Evolutionary conservation across 53 echinoderm and acorn worm genomes (phyloP), one percentile per base, ranked within the genome.

Genomic region (Stichopus horrens): DNA sequence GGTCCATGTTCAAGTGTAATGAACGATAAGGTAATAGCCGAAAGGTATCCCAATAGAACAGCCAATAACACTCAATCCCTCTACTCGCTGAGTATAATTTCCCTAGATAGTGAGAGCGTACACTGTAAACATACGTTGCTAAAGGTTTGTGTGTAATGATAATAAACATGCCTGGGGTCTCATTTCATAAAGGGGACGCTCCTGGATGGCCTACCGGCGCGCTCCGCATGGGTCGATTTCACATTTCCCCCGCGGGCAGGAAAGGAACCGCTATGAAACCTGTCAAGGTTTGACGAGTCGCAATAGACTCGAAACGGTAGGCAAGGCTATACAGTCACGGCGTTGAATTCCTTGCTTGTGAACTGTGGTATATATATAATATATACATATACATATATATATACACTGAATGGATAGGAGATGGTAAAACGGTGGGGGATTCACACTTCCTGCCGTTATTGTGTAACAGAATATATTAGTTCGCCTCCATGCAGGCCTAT

Each of bases 151-250:
- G 53, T 85, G 85, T 85, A 85, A 85, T 85, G 85, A 85, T 85
- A 85, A 85, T 85, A 85, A 85, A 85, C 85, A 85, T 52, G 85
- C 85, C 65, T 23, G 60, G 65, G 85, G 60, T 85, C 85, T 85
- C 52, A 85, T 85, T 85, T 85, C 85, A 85, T 67, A 85, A 85
- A 85, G 85, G 85, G 85, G 60, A 66, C 85, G 65, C 67, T 85
- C 85, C 85, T 63, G 68, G 85, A 85, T 85, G 85, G 85, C 85
- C 85, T 67, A 85, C 85, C 85, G 85, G 85, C 85, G 85, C 51
- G 85, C 85, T 66, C 85, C 52, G 85, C 85, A 85, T 85, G 85
- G 85, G 85, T 85, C 85, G 85, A 85, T 85, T 85, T 85, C 85
- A 85, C 23, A 11, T 85, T 66, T 52, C 85, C 65, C 83, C 85